Percentiles rank a stretch among this genome's conserved stretches.
These are phyloP conservation scores for Podiceps cristatus DNA, from an alignment of 2,113 vertebrate species.

Conservation along the genomic window DNA sequence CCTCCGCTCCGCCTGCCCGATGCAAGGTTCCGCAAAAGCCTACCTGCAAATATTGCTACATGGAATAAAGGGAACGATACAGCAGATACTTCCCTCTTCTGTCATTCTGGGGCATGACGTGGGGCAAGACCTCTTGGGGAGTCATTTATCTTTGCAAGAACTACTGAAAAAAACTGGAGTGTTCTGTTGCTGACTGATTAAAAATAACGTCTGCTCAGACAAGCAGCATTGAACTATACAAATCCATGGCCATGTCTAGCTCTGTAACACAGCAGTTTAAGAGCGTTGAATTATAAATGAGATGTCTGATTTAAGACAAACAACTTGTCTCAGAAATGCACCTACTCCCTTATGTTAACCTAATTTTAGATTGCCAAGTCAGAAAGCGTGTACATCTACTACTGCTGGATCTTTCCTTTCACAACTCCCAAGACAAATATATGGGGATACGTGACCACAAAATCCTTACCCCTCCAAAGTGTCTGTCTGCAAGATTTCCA, in stretches of 20 bases:
- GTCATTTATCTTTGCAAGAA: not conserved
- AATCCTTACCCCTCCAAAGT: not conserved
- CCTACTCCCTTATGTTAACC: not conserved
- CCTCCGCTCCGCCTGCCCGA: not conserved
- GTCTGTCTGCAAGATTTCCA: not conserved
- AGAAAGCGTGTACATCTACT: not conserved
- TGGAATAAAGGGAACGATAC: rapidly evolving
- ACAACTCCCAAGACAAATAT: not conserved
- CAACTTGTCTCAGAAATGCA: not conserved
- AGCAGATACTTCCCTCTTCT: not conserved
- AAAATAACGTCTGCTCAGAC: not conserved
- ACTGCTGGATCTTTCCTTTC: not conserved
- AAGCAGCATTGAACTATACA: not conserved
- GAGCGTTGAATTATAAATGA: not conserved
- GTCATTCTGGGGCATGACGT: not conserved
- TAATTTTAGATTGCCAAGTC: not conserved
- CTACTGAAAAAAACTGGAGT: not conserved
- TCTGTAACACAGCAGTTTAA: not conserved
- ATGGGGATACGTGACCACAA: rapidly evolving
- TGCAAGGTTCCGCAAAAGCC: not conserved
- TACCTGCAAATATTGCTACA: rapidly evolving
- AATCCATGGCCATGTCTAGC: not conserved
- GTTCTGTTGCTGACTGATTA: not conserved
- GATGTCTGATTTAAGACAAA: not conserved
- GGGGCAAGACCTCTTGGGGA: not conserved